These are phyloP conservation scores for Aspidoscelis tigris DNA, from an alignment of 2,113 vertebrate genomes.

Conservation along the genomic window DNA sequence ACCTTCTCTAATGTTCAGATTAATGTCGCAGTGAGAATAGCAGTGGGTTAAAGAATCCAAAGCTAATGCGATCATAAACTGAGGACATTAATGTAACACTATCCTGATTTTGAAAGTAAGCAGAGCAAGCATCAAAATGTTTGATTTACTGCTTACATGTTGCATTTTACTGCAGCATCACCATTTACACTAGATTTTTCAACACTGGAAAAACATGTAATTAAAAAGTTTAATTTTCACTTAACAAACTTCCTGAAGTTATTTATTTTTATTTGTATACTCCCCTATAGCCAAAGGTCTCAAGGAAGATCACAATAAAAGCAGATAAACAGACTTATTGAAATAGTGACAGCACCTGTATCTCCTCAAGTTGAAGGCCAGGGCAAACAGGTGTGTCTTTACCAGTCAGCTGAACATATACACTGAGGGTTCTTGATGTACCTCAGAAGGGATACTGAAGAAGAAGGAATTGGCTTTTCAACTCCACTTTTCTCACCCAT, in stretches of 20 bases:
- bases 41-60: not conserved
- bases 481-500: too few relatives aligned
- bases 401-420: too few relatives aligned
- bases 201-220: constrained; percentile 12
- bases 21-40: constrained; percentile 6
- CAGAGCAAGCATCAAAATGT: constrained; percentile 1
- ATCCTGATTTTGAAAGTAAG: constrained; percentile 8
- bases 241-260: not conserved
- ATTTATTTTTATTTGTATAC: too few relatives aligned
- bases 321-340: too few relatives aligned
- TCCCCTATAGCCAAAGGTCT: too few relatives aligned
- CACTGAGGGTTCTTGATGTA: too few relatives aligned
- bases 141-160: not conserved
- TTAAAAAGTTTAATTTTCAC: not conserved
- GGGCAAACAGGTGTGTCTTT: too few relatives aligned
- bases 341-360: too few relatives aligned
- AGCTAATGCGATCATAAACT: not conserved
- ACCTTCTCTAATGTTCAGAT: not conserved
- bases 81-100: not conserved
- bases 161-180: constrained; percentile 38
- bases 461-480: too few relatives aligned
- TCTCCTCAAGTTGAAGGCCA: too few relatives aligned
- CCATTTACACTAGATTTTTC: constrained; percentile 15
- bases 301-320: too few relatives aligned
- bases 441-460: too few relatives aligned